These are phyloP conservation scores for Turdus rufiventris DNA, from an alignment of 2,113 vertebrate species.

Conservation along the genomic window DNA sequence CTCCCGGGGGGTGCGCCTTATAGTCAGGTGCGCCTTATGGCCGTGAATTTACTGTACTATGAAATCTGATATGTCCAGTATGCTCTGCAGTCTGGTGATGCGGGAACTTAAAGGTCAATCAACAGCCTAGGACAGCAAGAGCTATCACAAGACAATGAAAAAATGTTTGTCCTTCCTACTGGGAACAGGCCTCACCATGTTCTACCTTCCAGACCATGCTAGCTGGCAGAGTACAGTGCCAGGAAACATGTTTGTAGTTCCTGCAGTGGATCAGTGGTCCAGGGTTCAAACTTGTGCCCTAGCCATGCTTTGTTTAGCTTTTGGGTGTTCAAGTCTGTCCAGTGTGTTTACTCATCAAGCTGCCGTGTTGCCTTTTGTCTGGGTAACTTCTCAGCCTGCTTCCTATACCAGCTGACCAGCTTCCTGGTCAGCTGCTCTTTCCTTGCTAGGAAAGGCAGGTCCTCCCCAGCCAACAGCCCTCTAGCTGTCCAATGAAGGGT, in stretches of 20 bases:
- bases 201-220: not conserved
- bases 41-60: too few species aligned
- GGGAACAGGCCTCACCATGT: rapidly evolving
- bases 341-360: not conserved
- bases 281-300: not conserved
- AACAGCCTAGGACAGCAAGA: not conserved
- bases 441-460: not conserved
- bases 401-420: not conserved
- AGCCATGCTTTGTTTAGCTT: not conserved
- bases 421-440: not conserved
- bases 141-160: not conserved
- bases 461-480: not conserved
- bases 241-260: not conserved
- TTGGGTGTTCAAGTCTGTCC: not conserved
- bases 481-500: not conserved
- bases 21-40: too few species aligned
- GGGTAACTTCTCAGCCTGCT: not conserved
- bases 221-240: not conserved
- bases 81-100: not conserved
- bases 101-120: not conserved
- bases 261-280: not conserved
- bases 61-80: rapidly evolving
- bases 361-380: not conserved
- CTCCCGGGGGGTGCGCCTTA: too few species aligned
- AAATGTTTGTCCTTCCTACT: not conserved